Evolutionary conservation across 2,797 vertebrate species (phyloP).

Genomic region (Labeo calbasu): DNA sequence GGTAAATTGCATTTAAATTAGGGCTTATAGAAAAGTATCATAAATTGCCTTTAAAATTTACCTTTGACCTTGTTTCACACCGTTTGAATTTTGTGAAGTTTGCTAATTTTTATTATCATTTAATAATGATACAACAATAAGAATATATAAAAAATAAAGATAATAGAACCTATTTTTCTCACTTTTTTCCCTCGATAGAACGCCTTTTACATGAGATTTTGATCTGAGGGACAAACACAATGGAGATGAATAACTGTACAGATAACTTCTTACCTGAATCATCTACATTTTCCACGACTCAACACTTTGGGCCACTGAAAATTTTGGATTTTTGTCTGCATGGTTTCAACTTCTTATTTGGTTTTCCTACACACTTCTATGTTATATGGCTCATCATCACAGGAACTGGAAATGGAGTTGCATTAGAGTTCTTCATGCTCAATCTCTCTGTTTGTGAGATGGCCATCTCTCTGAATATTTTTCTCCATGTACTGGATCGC

Average conservation of each 20-base stretch:
- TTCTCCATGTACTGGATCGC: too few species aligned
- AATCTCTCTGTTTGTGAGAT: too few species aligned
- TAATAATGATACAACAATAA: neutral
- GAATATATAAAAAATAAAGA: neutral
- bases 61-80: neutral
- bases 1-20: too few species aligned
- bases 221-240: neutral
- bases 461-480: too few species aligned
- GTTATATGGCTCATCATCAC: too few species aligned
- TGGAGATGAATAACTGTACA: neutral
- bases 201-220: neutral
- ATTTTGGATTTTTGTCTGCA: neutral
- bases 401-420: too few species aligned
- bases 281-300: neutral
- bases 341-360: too few species aligned
- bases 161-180: neutral
- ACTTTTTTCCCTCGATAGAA: neutral
- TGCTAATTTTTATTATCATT: neutral
- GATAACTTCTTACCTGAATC: neutral
- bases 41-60: neutral
- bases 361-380: too few species aligned
- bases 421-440: too few species aligned
- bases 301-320: neutral
- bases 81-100: neutral
- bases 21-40: neutral